Conservation (phyloP, 2,888 invertebrate genomes). For the Cylindroiulus punctatus region DNA sequence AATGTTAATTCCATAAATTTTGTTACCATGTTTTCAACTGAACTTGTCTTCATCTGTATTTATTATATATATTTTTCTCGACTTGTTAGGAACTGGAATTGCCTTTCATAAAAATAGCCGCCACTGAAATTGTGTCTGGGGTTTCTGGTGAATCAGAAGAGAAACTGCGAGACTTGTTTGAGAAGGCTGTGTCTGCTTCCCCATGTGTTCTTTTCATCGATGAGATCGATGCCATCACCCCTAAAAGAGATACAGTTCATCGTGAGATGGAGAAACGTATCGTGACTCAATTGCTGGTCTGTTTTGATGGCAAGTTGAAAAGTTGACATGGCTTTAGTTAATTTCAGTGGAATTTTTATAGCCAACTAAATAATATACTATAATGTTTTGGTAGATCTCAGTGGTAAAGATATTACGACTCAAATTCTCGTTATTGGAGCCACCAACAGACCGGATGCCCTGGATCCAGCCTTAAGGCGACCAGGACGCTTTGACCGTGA, state of each 20-base stretch:
- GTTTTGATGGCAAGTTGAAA: slow-evolving; percentile 79
- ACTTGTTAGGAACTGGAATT: slow-evolving; percentile 77
- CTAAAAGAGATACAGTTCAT: slow-evolving; percentile 87
- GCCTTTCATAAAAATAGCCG: slow-evolving; percentile 86
- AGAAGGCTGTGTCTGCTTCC: slow-evolving; percentile 77
- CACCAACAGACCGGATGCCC: slow-evolving; percentile 89
- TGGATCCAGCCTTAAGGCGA: slow-evolving; percentile 91
- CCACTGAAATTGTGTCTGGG: slow-evolving; percentile 92
- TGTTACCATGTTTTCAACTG: neutral
- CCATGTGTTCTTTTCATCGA: slow-evolving; percentile 93
- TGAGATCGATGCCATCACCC: slow-evolving; percentile 96
- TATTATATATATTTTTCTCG: no score
- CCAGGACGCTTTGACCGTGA: slow-evolving; percentile 95
- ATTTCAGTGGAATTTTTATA: neutral
- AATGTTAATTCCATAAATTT: neutral
- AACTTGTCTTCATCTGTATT: neutral
- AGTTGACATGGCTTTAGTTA: neutral
- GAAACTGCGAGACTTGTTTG: slow-evolving; percentile 89
- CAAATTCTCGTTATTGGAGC: slow-evolving; percentile 91
- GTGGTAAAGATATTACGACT: slow-evolving; percentile 70
- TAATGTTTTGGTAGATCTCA: slow-evolving; percentile 66
- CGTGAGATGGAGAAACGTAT: slow-evolving; percentile 96
- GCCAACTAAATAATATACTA: neutral
- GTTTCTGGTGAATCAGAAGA: slow-evolving; percentile 97
- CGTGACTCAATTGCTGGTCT: slow-evolving; percentile 89